Evolutionary conservation across 2,113 vertebrate genomes (phyloP).

Genomic region (Salvelinus alpinus): DNA sequence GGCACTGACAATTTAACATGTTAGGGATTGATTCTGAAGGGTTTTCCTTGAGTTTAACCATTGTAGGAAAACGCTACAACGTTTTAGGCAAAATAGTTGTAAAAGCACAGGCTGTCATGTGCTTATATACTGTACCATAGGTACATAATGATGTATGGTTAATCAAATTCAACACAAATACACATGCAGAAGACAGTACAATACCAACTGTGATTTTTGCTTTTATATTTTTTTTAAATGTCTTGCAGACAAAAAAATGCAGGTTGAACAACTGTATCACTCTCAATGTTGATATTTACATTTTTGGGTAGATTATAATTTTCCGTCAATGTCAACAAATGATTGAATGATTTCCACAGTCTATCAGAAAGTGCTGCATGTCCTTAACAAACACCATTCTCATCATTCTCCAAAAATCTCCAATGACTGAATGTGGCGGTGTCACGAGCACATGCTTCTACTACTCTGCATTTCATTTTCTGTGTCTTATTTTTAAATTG

Average conservation of each 20-base stretch:
- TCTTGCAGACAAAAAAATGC: not conserved
- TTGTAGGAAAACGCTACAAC: not conserved
- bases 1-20: not conserved
- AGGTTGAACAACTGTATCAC: not conserved
- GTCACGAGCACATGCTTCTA: slow-evolving; percentile 38
- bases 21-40: not conserved
- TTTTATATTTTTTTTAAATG: too few relatives aligned
- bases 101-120: not conserved
- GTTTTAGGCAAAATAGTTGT: not conserved
- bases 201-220: too few relatives aligned
- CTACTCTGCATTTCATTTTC: slow-evolving; percentile 34
- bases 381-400: not conserved
- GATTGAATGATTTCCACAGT: not conserved
- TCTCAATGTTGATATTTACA: not conserved
- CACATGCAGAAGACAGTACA: not conserved
- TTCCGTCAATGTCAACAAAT: not conserved
- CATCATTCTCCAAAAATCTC: not conserved
- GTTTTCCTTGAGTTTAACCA: not conserved
- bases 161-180: not conserved
- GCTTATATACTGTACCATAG: not conserved
- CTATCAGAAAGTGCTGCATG: not conserved
- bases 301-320: not conserved
- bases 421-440: slow-evolving; percentile 8
- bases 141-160: not conserved
- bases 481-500: slow-evolving; percentile 30